A percentile compares a stretch with the other conserved stretches of the same genome.
phyloP scores from a whole-genome alignment of 2,888 invertebrate genomes.

The Sinhomidia bicolor region DNA sequence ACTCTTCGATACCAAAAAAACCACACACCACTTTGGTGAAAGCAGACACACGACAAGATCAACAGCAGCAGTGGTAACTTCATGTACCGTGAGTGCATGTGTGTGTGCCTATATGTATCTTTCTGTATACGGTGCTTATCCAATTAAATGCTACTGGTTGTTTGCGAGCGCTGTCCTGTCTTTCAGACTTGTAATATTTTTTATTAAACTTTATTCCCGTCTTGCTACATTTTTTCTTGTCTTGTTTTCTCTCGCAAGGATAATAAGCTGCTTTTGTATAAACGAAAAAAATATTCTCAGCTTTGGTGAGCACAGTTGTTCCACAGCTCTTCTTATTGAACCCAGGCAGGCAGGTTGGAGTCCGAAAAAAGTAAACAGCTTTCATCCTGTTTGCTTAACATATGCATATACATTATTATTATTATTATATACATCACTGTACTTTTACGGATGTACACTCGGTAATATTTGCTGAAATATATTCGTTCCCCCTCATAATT shows the following conservation, averaged over 20 bases:
- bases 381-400: constrained; percentile 28
- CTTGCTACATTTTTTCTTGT: not conserved
- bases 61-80: not conserved
- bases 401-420: not conserved
- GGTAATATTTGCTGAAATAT: too few species aligned
- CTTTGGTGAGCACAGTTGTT: not conserved
- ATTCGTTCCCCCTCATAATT: too few species aligned
- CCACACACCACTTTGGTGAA: not conserved
- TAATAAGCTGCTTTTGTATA: not conserved
- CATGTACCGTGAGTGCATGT: not conserved
- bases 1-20: not conserved
- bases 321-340: not conserved
- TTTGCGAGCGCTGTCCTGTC: constrained; percentile 37
- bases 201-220: constrained; percentile 46
- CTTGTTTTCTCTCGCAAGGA: not conserved
- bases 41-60: not conserved
- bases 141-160: constrained; percentile 59
- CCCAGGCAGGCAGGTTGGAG: not conserved
- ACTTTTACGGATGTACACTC: too few species aligned
- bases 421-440: not conserved
- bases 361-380: not conserved
- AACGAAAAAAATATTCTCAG: not conserved
- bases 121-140: too few species aligned
- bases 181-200: constrained; percentile 22
- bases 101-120: too few species aligned